Evolutionary conservation across 2,113 vertebrate species (phyloP), one percentile per base, ranked within the genome.

Genomic region (Eleginops maclovinus): DNA sequence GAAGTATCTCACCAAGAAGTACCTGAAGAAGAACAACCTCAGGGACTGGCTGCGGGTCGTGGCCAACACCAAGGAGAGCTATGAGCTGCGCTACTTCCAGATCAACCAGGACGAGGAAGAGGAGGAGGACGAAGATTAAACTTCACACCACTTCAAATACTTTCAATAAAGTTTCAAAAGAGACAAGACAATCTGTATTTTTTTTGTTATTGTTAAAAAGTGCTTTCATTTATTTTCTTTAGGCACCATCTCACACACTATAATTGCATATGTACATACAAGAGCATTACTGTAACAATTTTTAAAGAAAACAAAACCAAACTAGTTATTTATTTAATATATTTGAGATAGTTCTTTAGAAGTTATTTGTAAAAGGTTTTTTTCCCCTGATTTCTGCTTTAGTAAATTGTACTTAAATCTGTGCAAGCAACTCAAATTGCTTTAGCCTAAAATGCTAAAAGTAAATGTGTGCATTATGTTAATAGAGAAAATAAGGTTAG

Each of bases 1-100:
- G 88, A 99, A 99, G 75, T 99, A 99, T 90, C 95, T 99, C 26
- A 99, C 98, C 64, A 99, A 99, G 94, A 99, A 99, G 83, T 99
- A 99, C 69, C 94, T 99, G 91, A 99, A 98, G 91, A 99, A 99
- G 91, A 98, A 98, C 92, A 99, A 98, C 82, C 93, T 98, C 54
- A 95, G 97, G 14, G 97, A 98, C 87, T 98, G 97, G 97, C 85
- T 99, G 88, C 94, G 97, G 0, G 97, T 98, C 0, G 97, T 99
- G 7, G 97, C 97, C 9, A 98, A 97, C 92, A 97, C 95, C 94
- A 99, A 99, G 93, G 97, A 98, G 87, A 98, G 97, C 84, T 99
- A 99, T 0, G 97, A 99, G 85, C 92, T 98, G 61, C 96, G 97
- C 62, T 99, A 98, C 95, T 98, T 99, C 97, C 97, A 98, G 95